phyloP scores from a whole-genome alignment of 2,113 vertebrate species.

The Carlito syrichta region DNA sequence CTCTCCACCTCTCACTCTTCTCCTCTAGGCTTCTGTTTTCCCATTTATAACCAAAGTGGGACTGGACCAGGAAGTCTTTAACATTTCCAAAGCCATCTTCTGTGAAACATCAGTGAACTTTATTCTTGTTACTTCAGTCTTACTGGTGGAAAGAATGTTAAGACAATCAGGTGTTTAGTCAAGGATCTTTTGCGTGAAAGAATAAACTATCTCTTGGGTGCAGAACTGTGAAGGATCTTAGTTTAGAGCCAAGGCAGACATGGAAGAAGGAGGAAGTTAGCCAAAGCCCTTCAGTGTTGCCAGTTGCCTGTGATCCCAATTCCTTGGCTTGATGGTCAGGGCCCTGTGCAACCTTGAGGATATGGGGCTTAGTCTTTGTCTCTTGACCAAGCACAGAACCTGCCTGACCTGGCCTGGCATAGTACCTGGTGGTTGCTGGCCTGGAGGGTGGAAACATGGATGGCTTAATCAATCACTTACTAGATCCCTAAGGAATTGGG shows the following conservation, averaged over 20 bases:
- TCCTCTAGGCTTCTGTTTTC: not conserved
- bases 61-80: not conserved
- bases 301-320: not conserved
- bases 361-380: not conserved
- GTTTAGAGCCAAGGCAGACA: not conserved
- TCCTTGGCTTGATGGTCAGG: not conserved
- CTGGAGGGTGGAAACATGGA: not conserved
- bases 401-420: not conserved
- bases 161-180: constrained; percentile 26
- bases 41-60: not conserved
- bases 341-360: not conserved
- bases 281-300: not conserved
- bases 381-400: not conserved
- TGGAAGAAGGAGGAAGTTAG: constrained; percentile 12
- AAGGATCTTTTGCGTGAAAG: constrained; percentile 43
- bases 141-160: constrained; percentile 36
- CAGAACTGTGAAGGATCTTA: constrained; percentile 14
- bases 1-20: not conserved
- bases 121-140: constrained; percentile 27
- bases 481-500: not conserved
- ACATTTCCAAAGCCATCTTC: constrained; percentile 21
- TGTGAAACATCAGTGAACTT: constrained; percentile 36
- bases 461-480: not conserved
- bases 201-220: not conserved
- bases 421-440: not conserved